These are phyloP conservation scores for Stichodactyla mertensii DNA, from an alignment of 64 coral and sea anemone species.

Conservation along the genomic window DNA sequence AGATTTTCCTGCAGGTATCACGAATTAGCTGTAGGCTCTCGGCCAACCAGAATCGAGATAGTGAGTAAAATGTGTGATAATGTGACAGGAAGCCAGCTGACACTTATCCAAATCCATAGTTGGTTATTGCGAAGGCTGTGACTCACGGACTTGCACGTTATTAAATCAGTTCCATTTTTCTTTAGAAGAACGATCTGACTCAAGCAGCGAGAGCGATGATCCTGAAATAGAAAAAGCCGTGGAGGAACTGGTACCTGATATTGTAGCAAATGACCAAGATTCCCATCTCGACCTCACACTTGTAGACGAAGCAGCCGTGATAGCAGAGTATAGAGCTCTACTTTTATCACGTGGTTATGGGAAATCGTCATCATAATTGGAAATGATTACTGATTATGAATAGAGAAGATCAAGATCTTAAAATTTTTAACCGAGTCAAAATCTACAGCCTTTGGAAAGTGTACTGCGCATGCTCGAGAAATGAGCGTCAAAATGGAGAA, in stretches of 20 bases:
- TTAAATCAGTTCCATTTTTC: not conserved
- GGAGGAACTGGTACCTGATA: conserved; percentile 53
- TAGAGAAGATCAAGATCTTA: no score
- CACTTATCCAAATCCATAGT: no score
- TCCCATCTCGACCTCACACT: conserved; percentile 59
- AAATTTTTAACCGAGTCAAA: no score
- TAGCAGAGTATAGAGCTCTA: conserved; percentile 59
- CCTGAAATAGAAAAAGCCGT: conserved; percentile 45
- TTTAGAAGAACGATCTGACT: not conserved
- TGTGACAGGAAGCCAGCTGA: no score
- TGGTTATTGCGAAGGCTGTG: no score
- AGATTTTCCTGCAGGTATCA: no score
- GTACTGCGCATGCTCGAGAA: no score
- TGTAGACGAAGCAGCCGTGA: conserved; percentile 39
- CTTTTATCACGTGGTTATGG: conserved; percentile 24
- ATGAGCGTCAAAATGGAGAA: no score
- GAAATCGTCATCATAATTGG: not conserved
- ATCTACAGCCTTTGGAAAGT: no score
- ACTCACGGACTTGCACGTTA: not conserved
- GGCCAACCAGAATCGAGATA: no score
- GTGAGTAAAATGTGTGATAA: no score
- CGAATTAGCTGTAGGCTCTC: no score
- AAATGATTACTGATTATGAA: not conserved
- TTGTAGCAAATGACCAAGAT: conserved; percentile 37
- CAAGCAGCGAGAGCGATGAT: conserved; percentile 26